Evolutionary conservation across 1,140 invertebrate species (phyloP).

Genomic region (Yoshiicerus persimilis): DNA sequence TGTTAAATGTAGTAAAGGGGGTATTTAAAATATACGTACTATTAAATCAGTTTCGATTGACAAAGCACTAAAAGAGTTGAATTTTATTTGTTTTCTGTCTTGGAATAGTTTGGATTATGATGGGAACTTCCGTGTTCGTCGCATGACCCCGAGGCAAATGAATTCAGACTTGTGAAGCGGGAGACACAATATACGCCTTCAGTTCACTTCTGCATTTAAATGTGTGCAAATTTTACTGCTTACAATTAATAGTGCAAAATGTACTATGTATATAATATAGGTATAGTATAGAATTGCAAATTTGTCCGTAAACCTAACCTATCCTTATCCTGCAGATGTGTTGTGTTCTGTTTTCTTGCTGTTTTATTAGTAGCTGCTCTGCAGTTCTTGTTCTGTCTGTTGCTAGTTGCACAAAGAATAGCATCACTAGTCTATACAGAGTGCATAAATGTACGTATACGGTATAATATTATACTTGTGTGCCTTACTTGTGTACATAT

Average conservation of each 20-base stretch:
- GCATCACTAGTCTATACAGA: too few relatives aligned
- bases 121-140: conserved; percentile 28
- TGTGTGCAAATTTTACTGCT: background rate
- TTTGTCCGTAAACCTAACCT: background rate
- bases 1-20: background rate
- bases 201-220: background rate
- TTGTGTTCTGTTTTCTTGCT: background rate
- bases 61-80: background rate
- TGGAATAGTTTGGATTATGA: background rate
- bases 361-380: background rate
- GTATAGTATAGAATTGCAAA: background rate
- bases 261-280: background rate
- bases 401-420: background rate
- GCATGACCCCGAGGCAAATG: conserved; percentile 22
- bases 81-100: background rate
- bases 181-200: background rate
- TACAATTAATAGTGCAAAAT: background rate
- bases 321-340: background rate
- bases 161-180: conserved; percentile 2
- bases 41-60: background rate
- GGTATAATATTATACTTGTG: background rate
- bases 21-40: background rate
- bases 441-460: background rate
- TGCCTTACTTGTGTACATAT: background rate
- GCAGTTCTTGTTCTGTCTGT: background rate